Percentiles rank a stretch among this genome's conserved stretches.
phyloP scores from a whole-genome alignment of 2,888 invertebrate genomes.

The Athrips mouffetella region DNA sequence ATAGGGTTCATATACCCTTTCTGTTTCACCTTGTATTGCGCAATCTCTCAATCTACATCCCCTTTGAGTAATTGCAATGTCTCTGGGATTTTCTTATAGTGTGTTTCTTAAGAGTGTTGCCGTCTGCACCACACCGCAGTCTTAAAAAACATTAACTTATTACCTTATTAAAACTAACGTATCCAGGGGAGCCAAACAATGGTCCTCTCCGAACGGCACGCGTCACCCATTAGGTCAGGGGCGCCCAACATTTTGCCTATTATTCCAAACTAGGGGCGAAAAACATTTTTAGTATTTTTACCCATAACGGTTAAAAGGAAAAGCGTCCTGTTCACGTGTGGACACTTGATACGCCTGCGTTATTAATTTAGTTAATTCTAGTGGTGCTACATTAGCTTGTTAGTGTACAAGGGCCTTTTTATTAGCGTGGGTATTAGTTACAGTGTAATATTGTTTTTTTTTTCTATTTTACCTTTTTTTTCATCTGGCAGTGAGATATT shows the following conservation, averaged over 20 bases:
- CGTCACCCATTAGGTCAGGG: conserved; percentile 53
- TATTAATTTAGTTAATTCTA: conserved; percentile 51
- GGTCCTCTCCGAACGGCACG: conserved; percentile 53
- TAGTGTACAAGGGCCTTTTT: conserved; percentile 7
- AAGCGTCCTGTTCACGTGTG: conserved; percentile 49
- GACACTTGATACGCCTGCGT: conserved; percentile 65
- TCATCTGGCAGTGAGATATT: too few species aligned
- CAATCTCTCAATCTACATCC: too few species aligned
- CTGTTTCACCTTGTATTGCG: too few species aligned
- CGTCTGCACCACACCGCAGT: too few species aligned
- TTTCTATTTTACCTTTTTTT: too few species aligned
- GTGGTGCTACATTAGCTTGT: conserved; percentile 41
- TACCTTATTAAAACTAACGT: conserved; percentile 22
- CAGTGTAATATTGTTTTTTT: too few species aligned
- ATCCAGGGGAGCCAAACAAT: conserved; percentile 42
- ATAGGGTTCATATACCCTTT: too few species aligned
- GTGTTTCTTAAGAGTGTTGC: too few species aligned
- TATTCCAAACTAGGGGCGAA: conserved; percentile 26
- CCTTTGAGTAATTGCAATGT: too few species aligned
- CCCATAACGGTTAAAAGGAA: conserved; percentile 22
- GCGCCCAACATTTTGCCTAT: conserved; percentile 25
- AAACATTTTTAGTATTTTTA: conserved; percentile 1
- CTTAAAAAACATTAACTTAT: too few species aligned
- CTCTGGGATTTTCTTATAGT: too few species aligned
- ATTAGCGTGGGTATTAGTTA: conserved; percentile 10